Conservation (phyloP, 2,113 vertebrate genomes). For the Phainopepla nitens region DNA sequence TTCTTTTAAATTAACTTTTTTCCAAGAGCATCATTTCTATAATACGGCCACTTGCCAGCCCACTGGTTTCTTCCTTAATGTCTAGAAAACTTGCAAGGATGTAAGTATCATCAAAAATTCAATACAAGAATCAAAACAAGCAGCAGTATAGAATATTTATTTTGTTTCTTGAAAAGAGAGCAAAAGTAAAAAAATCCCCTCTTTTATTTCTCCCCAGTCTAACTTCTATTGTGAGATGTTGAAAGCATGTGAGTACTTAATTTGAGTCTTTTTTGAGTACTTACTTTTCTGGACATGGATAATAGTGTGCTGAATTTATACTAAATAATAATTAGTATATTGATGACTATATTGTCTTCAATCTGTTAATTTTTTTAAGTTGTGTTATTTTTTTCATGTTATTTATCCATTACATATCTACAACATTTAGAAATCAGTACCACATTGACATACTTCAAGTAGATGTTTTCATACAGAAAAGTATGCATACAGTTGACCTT, state of each 20-base stretch:
- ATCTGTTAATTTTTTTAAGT: neutral
- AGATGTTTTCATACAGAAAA: neutral
- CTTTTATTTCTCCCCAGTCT: neutral
- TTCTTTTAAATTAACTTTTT: neutral
- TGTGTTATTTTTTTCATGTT: neutral
- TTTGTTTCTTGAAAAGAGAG: neutral
- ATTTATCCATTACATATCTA: neutral
- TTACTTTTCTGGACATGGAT: neutral
- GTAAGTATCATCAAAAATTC: neutral
- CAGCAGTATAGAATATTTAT: neutral
- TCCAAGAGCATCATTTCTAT: neutral
- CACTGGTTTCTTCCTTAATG: neutral
- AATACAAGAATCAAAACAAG: neutral
- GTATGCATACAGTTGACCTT: accelerated
- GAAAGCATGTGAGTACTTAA: neutral
- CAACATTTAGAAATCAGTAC: neutral
- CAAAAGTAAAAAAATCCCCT: accelerated
- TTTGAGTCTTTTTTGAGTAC: neutral
- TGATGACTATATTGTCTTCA: neutral
- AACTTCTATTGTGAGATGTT: neutral
- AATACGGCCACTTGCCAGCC: neutral
- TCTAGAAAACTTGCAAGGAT: neutral
- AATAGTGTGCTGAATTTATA: neutral
- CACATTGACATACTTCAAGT: neutral
- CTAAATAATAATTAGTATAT: neutral